Conservation (phyloP, 2,888 invertebrate genomes). For the Entomobrya multifasciata region DNA sequence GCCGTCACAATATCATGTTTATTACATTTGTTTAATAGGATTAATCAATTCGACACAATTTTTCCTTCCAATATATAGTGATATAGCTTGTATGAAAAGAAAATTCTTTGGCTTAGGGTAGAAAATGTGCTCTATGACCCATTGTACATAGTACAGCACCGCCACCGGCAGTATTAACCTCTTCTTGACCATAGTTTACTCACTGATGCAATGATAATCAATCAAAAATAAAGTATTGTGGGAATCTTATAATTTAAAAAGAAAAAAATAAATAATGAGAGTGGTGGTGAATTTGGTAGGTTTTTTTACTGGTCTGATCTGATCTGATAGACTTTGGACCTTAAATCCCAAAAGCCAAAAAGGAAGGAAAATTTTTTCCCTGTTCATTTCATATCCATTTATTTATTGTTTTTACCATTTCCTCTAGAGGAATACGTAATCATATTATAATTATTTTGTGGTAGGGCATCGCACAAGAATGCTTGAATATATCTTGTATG, state of each 20-base stretch:
- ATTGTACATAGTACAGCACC: slow-evolving; percentile 28
- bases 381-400: slow-evolving; percentile 2
- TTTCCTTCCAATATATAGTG: too few relatives aligned
- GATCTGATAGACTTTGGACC: not conserved
- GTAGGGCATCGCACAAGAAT: not conserved
- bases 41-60: slow-evolving; percentile 49
- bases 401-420: not conserved
- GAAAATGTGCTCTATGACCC: slow-evolving; percentile 70
- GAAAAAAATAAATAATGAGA: slow-evolving; percentile 11
- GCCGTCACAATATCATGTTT: slow-evolving; percentile 47
- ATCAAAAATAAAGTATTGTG: slow-evolving; percentile 21
- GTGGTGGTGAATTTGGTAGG: not conserved
- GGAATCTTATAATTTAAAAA: too few relatives aligned
- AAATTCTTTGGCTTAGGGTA: too few relatives aligned
- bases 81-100: too few relatives aligned
- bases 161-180: not conserved
- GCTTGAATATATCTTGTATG: not conserved
- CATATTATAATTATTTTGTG: slow-evolving; percentile 22
- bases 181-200: not conserved
- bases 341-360: not conserved
- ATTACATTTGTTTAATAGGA: slow-evolving; percentile 36
- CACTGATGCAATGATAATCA: not conserved
- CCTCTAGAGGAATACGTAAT: not conserved
- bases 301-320: not conserved
- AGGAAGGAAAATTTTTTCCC: slow-evolving; percentile 18